Conservation (phyloP, 2,113 vertebrate species). For the Leptobrachium ailaonicum region DNA sequence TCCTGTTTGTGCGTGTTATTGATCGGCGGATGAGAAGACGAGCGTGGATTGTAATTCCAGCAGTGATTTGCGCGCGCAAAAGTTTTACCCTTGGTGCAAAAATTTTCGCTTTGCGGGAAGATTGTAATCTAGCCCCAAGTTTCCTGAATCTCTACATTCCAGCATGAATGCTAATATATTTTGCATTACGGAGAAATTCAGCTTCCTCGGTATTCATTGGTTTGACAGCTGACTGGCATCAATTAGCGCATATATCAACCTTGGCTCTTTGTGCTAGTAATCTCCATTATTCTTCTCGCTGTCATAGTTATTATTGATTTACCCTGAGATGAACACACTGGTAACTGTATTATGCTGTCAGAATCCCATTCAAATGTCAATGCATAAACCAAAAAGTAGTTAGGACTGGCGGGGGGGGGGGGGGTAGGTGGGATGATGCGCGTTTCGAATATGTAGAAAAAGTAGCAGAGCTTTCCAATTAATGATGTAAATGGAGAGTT, state of each 20-base stretch:
- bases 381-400: conserved; percentile 1
- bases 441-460: not conserved
- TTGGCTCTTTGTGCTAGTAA: not conserved
- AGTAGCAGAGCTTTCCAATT: conserved; percentile 12
- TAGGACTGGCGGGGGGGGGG: not conserved
- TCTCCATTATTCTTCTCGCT: conserved; percentile 8
- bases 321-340: conserved; percentile 13
- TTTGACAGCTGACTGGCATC: conserved; percentile 36
- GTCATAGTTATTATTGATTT: conserved; percentile 32
- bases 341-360: conserved; percentile 21
- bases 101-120: too few species aligned
- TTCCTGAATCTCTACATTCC: not conserved
- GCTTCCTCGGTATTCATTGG: conserved; percentile 13
- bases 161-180: not conserved
- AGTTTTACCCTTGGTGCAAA: too few species aligned
- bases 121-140: too few species aligned
- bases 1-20: too few species aligned
- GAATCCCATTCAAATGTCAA: conserved; percentile 17
- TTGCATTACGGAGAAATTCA: not conserved
- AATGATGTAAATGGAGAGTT: conserved; percentile 15
- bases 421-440: not conserved
- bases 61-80: too few species aligned
- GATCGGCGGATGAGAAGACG: too few species aligned
- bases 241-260: conserved; percentile 22
- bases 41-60: too few species aligned